Base-by-base conservation (phyloP, 2,888 invertebrate genomes). In the Catocala sponsa region DNA sequence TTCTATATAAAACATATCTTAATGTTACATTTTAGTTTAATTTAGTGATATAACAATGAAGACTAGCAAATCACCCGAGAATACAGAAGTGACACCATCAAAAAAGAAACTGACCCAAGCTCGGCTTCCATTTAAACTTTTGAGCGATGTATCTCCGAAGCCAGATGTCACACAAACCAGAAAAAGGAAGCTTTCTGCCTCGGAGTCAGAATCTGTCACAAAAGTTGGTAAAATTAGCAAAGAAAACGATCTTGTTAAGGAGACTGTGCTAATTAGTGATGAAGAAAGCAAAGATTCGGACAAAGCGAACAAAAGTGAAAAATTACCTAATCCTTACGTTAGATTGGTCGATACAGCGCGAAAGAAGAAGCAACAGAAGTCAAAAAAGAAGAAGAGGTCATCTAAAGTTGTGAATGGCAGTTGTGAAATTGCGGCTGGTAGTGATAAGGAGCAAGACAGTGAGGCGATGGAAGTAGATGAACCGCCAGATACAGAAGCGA, bases 101-200 rank as follows among this genome's bases (percentile, higher is more conserved):
- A 93, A 92, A 81, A 96, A 95, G 81, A 96, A 96, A 79, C 84
- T 96, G 57, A 95, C 95, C 70, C 96, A 96, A 85, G 95, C 96
- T 69, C 93, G 95, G 72, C 90, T 96, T 69, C 96, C 96, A 69
- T 96, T 96, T 79, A 96, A 95, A 88, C 79, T 95, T 68, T 84
- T 95, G 56, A 91, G 94, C 65, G 93, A 93, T 79, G 85, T 80
- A 53, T 88, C 94, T 43, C 87, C 93, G 32, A 84, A 84, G 58
- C 79, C 89, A 48, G 83, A 80, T 52, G 73, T 79, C 67, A 79
- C 90, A 55, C 85, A 77, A 44, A 79, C 90, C 13, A 88, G 95
- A 61, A 95, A 95, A 68, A 88, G 95, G 56, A 95, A 95, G 75
- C 82, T 94, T 43, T 93, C 94, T 7, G 83, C 85, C 2, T 79